Conservation (phyloP, 2,797 vertebrate genomes). For the Pipistrellus nathusii region DNA sequence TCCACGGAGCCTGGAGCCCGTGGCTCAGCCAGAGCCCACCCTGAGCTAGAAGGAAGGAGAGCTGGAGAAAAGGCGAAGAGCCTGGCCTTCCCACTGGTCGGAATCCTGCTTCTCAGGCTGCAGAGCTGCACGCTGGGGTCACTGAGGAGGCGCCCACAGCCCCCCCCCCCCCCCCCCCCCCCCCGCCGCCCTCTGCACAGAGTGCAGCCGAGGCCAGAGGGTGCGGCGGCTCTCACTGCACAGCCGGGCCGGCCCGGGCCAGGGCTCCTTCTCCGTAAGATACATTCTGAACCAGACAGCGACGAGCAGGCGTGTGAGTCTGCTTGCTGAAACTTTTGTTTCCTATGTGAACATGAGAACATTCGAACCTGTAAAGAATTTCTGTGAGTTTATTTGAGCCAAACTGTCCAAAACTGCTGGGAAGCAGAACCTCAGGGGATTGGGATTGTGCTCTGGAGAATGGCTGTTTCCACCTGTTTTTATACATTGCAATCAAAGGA, state of each 20-base stretch:
- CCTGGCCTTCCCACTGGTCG: neutral
- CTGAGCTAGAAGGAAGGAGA: too few relatives aligned
- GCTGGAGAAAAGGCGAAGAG: neutral
- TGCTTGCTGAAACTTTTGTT: neutral
- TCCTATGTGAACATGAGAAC: neutral
- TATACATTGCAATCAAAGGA: too few relatives aligned
- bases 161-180: fast-evolving
- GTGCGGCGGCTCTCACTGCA: neutral
- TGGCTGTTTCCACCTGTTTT: too few relatives aligned
- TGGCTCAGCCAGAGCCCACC: neutral
- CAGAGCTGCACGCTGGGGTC: neutral
- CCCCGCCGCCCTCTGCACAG: neutral
- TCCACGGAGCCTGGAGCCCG: neutral
- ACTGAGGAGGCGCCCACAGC: neutral
- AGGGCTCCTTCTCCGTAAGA: neutral
- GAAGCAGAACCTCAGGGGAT: too few relatives aligned
- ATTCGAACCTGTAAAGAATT: too few relatives aligned
- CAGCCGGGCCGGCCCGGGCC: neutral
- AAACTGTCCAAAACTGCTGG: too few relatives aligned
- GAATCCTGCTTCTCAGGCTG: neutral
- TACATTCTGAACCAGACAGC: neutral
- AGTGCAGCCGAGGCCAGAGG: neutral
- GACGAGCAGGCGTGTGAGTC: too few relatives aligned
- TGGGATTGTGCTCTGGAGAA: too few relatives aligned
- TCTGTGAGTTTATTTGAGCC: too few relatives aligned